phyloP scores from a whole-genome alignment of 2,797 vertebrate genomes.

The Peromyscus melanophrys region DNA sequence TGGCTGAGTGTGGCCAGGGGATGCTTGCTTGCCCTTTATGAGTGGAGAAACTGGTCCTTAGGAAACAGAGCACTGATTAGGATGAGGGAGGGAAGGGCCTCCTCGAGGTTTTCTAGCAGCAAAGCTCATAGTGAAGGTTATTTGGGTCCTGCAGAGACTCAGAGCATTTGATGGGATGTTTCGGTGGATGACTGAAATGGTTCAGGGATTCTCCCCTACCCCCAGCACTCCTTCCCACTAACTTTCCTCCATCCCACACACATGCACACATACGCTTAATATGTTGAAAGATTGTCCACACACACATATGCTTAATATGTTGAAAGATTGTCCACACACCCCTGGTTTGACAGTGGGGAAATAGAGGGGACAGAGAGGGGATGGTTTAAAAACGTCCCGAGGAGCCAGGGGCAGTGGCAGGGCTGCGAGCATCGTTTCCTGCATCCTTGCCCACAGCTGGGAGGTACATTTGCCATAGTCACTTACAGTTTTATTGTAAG shows the following conservation, averaged over 20 bases:
- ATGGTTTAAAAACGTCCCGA: neutral
- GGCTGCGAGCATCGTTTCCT: neutral
- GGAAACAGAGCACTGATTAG: neutral
- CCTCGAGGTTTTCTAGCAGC: neutral
- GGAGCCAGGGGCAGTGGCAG: neutral
- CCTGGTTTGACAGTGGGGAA: conserved; percentile 10
- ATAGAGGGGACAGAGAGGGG: neutral
- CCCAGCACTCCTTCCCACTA: neutral
- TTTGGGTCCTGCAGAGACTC: neutral
- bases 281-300: no score
- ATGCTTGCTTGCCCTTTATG: neutral
- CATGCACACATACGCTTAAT: neutral
- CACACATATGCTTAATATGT: neutral
- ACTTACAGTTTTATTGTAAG: neutral
- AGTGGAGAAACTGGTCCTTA: neutral
- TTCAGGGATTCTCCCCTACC: neutral
- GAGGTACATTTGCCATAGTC: neutral
- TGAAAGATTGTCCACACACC: neutral
- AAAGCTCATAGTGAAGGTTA: neutral
- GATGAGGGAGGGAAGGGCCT: neutral
- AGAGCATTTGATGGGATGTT: neutral
- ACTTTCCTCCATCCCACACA: neutral
- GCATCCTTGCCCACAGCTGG: neutral
- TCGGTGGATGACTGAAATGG: neutral
- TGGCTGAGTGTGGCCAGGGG: neutral